Evolutionary conservation across 2,113 vertebrate genomes (phyloP), one percentile per base, ranked within the genome.

Genomic region (Actenoides lindsayi): DNA sequence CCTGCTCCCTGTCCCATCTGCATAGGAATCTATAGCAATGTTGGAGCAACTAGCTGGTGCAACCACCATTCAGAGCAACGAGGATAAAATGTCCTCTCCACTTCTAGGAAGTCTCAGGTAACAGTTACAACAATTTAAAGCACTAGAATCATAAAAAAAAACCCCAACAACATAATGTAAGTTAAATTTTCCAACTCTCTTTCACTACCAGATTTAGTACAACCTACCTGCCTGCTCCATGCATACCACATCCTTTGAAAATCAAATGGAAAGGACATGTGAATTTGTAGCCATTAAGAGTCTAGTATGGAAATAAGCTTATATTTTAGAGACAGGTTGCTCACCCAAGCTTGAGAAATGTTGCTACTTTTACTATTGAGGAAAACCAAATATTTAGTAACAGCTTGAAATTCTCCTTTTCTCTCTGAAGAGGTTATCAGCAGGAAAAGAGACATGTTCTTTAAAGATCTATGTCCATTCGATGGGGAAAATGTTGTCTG

Each of bases 391-490:
- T 48, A 80, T 70, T 91, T 84, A 86, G 25, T 90, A 95, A 89
- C 93, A 94, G 93, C 79, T 88, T 70, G 94, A 96, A 81, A 71
- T 92, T 93, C 75, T 79, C 71, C 63, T 0, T 42, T 94, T 83
- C 68, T 51, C 75, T 96, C 90, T 93, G 92, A 96, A 93, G 84
- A 93, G 6, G 75, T 93, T 96, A 93, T 90, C 90, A 87, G 78
- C 84, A 95, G 91, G 94, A 85, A 96, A 16, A 85, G 30, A 84
- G 13, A 17, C 78, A 90, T 20, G n/a, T 57, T 92, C 56, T 83
- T 68, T 78, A 74, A 91, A 73, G 37, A 15, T 48, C 81, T 64
- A 28, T 50, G 46, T 59, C 27, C 20, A 71, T 91, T 89, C 0
- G 1, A 44, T 65, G 28, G 48, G 65, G 77, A 89, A 85, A 60